These are phyloP conservation scores for Riparia riparia DNA, from an alignment of 2,113 vertebrate species.

Conservation along the genomic window DNA sequence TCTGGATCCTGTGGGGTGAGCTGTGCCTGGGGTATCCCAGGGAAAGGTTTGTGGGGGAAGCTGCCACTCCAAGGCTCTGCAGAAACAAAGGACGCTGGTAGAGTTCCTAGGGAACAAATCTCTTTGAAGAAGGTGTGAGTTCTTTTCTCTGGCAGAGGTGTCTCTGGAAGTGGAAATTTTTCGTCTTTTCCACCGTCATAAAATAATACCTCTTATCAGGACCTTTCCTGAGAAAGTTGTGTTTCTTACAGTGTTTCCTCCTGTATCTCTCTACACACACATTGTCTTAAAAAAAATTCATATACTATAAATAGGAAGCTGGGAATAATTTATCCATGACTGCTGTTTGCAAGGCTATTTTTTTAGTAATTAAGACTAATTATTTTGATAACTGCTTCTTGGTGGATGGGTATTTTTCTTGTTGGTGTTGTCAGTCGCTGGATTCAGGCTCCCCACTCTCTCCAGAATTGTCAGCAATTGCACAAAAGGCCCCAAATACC, in stretches of 20 bases:
- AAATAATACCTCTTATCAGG: not conserved
- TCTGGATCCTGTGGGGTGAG: not conserved
- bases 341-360: not conserved
- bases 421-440: not conserved
- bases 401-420: not conserved
- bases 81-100: not conserved
- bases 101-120: not conserved
- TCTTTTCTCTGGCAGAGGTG: not conserved
- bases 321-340: not conserved
- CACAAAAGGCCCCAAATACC: not conserved
- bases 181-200: not conserved
- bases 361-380: not conserved
- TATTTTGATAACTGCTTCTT: not conserved
- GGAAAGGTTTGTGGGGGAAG: not conserved
- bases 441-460: not conserved
- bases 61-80: not conserved
- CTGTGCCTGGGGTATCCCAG: rapidly evolving
- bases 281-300: not conserved
- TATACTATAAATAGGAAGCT: not conserved
- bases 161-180: not conserved
- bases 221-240: not conserved
- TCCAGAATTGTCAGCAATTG: not conserved
- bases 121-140: not conserved
- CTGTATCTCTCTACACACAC: not conserved
- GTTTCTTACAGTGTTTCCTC: not conserved